phyloP scores from a whole-genome alignment of 2,797 vertebrate species.

The Catamblyrhynchus diadema region DNA sequence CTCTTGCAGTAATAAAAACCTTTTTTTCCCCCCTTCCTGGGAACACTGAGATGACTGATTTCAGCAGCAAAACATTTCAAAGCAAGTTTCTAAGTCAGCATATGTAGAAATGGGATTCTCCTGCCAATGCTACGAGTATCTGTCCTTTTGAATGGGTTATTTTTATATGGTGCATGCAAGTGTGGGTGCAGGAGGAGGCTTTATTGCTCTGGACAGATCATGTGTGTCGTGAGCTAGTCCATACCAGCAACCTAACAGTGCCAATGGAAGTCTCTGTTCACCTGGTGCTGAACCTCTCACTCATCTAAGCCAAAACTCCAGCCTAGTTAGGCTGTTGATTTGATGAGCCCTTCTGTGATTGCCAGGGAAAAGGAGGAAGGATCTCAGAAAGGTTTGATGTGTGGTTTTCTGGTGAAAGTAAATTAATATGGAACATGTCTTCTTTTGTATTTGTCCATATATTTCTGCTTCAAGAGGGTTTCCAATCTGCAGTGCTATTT shows the following conservation, averaged over 20 bases:
- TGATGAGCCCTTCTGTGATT: not conserved
- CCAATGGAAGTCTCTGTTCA: not conserved
- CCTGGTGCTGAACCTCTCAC: not conserved
- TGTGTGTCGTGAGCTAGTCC: not conserved
- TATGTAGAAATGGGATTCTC: not conserved
- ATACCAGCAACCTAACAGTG: not conserved
- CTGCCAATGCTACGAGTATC: not conserved
- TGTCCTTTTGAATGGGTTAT: not conserved
- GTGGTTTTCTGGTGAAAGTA: not conserved
- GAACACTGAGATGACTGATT: not conserved
- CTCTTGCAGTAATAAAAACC: not conserved
- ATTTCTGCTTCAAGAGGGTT: not conserved
- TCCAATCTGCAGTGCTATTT: not conserved
- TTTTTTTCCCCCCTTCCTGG: not conserved
- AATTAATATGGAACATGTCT: not conserved
- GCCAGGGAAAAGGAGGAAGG: not conserved
- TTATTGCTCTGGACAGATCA: not conserved
- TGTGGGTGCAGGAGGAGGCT: accelerated
- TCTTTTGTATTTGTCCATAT: not conserved
- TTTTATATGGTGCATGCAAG: not conserved
- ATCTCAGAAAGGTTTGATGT: not conserved
- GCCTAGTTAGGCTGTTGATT: not conserved
- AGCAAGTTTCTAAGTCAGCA: not conserved
- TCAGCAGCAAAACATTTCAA: not conserved
- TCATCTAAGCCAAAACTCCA: accelerated